Percentiles rank a stretch among this genome's conserved stretches.
phyloP scores from a whole-genome alignment of 2,797 vertebrate genomes.

The Darevskia mixta region DNA sequence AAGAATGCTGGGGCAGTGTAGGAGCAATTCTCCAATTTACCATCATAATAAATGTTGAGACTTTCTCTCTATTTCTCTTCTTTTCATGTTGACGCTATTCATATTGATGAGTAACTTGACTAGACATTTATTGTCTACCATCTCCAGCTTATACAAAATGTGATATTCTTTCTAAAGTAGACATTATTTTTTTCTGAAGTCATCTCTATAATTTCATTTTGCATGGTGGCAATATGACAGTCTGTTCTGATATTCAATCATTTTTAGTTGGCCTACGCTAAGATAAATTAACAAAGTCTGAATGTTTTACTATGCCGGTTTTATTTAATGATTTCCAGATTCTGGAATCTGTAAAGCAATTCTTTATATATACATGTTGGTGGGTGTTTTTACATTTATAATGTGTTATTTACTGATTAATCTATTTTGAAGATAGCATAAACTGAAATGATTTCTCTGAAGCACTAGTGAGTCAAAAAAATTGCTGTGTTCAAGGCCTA shows the following conservation, averaged over 20 bases:
- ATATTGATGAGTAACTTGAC: not conserved
- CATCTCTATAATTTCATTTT: not conserved
- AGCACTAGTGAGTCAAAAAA: not conserved
- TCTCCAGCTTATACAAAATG: not conserved
- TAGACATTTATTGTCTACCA: not conserved
- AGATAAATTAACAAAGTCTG: conserved; percentile 4
- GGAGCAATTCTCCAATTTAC: not conserved
- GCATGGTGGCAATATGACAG: not conserved
- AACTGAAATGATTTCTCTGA: not conserved
- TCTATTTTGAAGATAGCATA: not conserved
- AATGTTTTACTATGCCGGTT: not conserved
- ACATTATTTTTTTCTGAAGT: not conserved
- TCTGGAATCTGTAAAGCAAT: not conserved
- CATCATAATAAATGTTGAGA: not conserved
- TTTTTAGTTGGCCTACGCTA: conserved; percentile 17
- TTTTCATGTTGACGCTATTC: not conserved
- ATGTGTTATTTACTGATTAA: not conserved
- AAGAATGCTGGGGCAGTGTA: not conserved
- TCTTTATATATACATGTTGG: not conserved
- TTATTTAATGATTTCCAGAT: not conserved
- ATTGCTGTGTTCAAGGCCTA: not conserved
- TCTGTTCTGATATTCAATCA: not conserved
- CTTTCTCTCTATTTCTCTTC: not conserved
- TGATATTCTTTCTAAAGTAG: not conserved
- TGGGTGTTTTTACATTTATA: not conserved